phyloP scores from a whole-genome alignment of 1,140 invertebrate species.

The Hyles euphorbiae region DNA sequence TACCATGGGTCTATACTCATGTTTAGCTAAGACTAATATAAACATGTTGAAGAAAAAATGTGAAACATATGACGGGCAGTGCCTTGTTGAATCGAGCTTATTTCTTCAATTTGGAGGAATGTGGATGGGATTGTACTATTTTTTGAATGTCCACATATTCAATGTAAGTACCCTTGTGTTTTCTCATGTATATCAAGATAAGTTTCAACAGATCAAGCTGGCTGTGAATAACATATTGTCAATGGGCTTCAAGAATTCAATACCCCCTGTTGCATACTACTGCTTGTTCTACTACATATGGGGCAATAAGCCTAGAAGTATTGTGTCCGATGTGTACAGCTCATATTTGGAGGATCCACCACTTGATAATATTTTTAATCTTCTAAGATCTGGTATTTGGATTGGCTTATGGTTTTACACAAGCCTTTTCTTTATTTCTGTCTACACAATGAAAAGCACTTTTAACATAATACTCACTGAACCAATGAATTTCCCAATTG shows the following conservation, averaged over 20 bases:
- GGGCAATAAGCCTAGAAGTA: constrained; percentile 63
- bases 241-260: constrained; percentile 74
- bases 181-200: constrained; percentile 80
- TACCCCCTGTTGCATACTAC: constrained; percentile 79
- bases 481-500: constrained; percentile 78
- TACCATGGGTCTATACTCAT: constrained; percentile 79
- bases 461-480: constrained; percentile 83
- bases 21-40: constrained; percentile 74
- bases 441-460: constrained; percentile 81
- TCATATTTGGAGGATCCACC: constrained; percentile 72
- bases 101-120: constrained; percentile 81
- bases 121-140: constrained; percentile 82
- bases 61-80: constrained; percentile 52
- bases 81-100: constrained; percentile 62
- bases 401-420: constrained; percentile 81
- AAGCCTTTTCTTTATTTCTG: constrained; percentile 80
- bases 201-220: constrained; percentile 79
- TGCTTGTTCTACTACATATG: constrained; percentile 77
- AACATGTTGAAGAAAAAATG: constrained; percentile 69
- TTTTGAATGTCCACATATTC: constrained; percentile 75
- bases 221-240: constrained; percentile 75
- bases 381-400: constrained; percentile 75
- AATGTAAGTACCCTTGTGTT: constrained; percentile 78
- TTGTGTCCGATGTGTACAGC: constrained; percentile 67
- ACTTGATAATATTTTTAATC: constrained; percentile 71